A percentile compares a stretch with the other conserved stretches of the same genome.
These are phyloP conservation scores for Oryzias celebensis DNA, from an alignment of 2,113 vertebrate genomes.

Conservation along the genomic window DNA sequence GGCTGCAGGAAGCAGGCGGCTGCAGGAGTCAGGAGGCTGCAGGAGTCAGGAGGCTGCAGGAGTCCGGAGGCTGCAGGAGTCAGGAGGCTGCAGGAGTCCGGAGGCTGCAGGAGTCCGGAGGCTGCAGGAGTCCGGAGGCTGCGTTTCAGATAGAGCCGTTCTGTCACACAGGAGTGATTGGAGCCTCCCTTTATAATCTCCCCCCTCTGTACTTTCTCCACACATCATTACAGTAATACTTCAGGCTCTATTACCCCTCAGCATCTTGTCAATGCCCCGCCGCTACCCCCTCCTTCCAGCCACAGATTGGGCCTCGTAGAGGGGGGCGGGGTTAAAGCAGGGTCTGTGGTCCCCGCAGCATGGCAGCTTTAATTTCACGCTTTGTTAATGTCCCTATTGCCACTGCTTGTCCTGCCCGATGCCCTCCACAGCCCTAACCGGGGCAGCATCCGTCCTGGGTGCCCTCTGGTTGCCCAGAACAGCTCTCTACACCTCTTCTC, in stretches of 20 bases:
- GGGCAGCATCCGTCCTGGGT: constrained; percentile 58
- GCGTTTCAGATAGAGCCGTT: constrained; percentile 47
- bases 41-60: too few relatives aligned
- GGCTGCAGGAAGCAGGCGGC: too few relatives aligned
- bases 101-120: too few relatives aligned
- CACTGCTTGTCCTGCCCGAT: constrained; percentile 40
- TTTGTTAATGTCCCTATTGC: constrained; percentile 75
- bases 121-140: constrained; percentile 3
- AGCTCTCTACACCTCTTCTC: background rate
- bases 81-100: too few relatives aligned
- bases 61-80: too few relatives aligned
- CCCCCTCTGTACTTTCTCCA: constrained; percentile 66
- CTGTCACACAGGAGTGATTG: constrained; percentile 66
- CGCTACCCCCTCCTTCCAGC: constrained; percentile 30
- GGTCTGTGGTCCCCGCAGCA: constrained; percentile 61
- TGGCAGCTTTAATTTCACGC: constrained; percentile 80
- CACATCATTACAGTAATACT: constrained; percentile 76
- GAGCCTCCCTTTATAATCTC: constrained; percentile 60
- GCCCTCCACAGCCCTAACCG: constrained; percentile 43
- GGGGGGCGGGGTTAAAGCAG: constrained; percentile 44
- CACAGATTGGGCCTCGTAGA: constrained; percentile 44
- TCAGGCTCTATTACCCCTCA: constrained; percentile 75
- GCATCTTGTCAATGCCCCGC: constrained; percentile 46
- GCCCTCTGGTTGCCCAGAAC: constrained; percentile 44
- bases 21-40: too few relatives aligned